Base-by-base conservation (phyloP, 2,888 invertebrate species). In the Invenusta paracnida region DNA sequence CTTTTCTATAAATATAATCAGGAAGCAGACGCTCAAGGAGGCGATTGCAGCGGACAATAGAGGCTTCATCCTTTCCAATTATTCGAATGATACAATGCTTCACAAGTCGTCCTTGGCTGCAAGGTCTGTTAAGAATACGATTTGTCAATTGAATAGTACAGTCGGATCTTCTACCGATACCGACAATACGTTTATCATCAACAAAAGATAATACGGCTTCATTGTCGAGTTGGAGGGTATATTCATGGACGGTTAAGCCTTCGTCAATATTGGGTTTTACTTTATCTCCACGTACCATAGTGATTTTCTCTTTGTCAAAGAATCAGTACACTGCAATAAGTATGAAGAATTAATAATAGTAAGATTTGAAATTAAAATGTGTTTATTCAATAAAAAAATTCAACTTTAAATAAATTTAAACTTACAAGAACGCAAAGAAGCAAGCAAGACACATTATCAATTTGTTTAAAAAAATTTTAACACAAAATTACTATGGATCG, bases 101-200 rank as follows among this genome's bases (percentile, higher is more conserved):
- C 23, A 82, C 29, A 11, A 29, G 27, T 2, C 31, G 29, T 1
- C 29, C 29, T 82, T 30, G 2, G 2, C 2, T 29, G 17, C 29
- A 30, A 11, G 29, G 29, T 27, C 82, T 2, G 29, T 82, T 82
- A 5, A 82, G 31, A 30, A 82, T 82, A 25, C 82, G 2, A 13
- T 82, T 82, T 5, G 82, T 82, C n/a, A 82, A 27, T 29, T 29
- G 29, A 82, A 82, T 30, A 17, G 23, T 29, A 82, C 82, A 82
- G 29, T 82, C 31, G 2, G 82, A 27, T 82, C 29, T 82, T 29
- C 31, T 82, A 2, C 82, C 82, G n/a, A 29, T 29, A 23, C 25
- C 82, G 5, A 30, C 29, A 5, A 82, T 29, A 25, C 82, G 29
- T 17, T 29, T 29, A 82, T 82, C 82, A 82, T 82, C 31, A 30